Evolutionary conservation across 2,113 vertebrate genomes (phyloP), one percentile per base, ranked within the genome.

Genomic region (Centropus bengalensis): DNA sequence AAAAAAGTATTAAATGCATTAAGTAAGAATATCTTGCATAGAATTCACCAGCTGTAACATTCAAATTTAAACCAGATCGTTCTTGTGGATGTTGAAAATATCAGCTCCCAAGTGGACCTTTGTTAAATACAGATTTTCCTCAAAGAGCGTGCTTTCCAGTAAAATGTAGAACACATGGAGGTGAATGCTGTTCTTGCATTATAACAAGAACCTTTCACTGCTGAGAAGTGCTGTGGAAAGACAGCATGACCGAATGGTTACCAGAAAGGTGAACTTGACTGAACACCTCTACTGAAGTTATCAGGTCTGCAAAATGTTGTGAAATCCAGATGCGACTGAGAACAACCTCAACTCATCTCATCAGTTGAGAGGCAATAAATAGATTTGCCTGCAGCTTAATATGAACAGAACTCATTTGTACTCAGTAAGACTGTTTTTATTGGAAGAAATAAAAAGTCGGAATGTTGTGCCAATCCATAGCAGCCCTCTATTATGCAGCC

Each of bases 121-220:
- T 26, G 23, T 66, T 66, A 82, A 92, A 92, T 60, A 82, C 0
- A 85, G 52, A 63, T 63, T 84, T 77, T 86, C 51, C 23, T 74
- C 60, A 74, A 63, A 81, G 24, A 82, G 3, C n/a, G 40, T 54
- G 56, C 55, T 70, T 91, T 87, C 64, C 75, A 77, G 82, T 63
- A 94, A 91, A 82, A 79, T 0, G 0, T 0, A 60, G 71, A 89
- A 71, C 1, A 49, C 16, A 36, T 1, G 66, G 32, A 64, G 32
- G 85, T 23, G 19, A 81, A 18, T 16, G 11, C 7, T 73, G 21
- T 26, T 55, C 5, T 2, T 85, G 55, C 42, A 52, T 44, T 80
- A 77, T 1, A 52, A 1, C 28, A 74, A 51, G 16, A 14, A 16
- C 10, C 85, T 36, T 78, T 89, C 71, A 59, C 21, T 83, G 87